These are phyloP conservation scores for Polyergus mexicanus DNA, from an alignment of 1,140 invertebrate genomes.

Conservation along the genomic window DNA sequence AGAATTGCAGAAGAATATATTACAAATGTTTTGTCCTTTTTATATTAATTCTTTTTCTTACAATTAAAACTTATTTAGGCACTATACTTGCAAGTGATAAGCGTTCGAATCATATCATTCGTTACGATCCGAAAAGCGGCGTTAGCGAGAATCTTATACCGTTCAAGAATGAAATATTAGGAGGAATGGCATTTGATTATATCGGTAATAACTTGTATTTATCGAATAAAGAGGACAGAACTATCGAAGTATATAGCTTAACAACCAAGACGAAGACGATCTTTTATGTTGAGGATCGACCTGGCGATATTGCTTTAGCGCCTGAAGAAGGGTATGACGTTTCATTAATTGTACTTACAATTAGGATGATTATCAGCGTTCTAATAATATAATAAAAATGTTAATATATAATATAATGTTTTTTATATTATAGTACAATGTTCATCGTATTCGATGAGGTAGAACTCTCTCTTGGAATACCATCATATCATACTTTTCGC, in stretches of 20 bases:
- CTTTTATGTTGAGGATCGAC: slow-evolving; percentile 86
- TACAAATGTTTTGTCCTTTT: neutral
- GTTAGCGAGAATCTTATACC: slow-evolving; percentile 81
- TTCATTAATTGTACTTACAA: slow-evolving; percentile 11
- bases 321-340: slow-evolving; percentile 88
- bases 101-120: slow-evolving; percentile 70
- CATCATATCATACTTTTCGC: slow-evolving; percentile 79
- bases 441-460: slow-evolving; percentile 88
- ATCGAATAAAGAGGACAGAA: slow-evolving; percentile 87
- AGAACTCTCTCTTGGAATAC: neutral
- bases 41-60: neutral
- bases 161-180: slow-evolving; percentile 86
- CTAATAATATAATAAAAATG: neutral
- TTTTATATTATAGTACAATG: slow-evolving; percentile 87
- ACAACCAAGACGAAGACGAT: slow-evolving; percentile 87
- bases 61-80: slow-evolving; percentile 57
- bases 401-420: neutral
- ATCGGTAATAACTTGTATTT: slow-evolving; percentile 90
- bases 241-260: slow-evolving; percentile 88
- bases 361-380: neutral
- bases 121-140: slow-evolving; percentile 81
- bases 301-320: slow-evolving; percentile 88
- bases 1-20: neutral
- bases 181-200: slow-evolving; percentile 90
- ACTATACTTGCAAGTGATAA: slow-evolving; percentile 68